Percentiles rank a stretch among this genome's conserved stretches.
phyloP scores from a whole-genome alignment of 2,888 invertebrate genomes.

The Dasysyrphus tricinctus region DNA sequence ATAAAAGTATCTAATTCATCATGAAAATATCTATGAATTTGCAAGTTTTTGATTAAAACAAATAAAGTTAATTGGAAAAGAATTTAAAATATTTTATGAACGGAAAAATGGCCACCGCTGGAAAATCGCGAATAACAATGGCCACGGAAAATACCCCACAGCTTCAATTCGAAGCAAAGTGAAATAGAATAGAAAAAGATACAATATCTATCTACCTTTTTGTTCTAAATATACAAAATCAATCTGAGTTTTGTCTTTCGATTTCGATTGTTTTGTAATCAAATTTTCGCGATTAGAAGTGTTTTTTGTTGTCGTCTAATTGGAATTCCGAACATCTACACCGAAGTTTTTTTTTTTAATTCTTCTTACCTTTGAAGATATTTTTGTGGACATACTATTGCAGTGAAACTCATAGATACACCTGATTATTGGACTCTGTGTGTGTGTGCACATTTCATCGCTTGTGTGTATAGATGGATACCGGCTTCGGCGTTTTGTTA shows the following conservation, averaged over 20 bases:
- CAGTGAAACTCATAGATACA: conserved; percentile 45
- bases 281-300: conserved; percentile 56
- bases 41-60: not conserved
- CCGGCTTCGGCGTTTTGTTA: conserved; percentile 66
- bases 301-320: conserved; percentile 57
- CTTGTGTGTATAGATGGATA: conserved; percentile 50
- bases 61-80: not conserved
- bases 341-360: conserved; percentile 28
- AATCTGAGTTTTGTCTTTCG: conserved; percentile 14
- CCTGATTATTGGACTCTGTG: conserved; percentile 40
- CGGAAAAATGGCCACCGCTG: conserved; percentile 24
- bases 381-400: conserved; percentile 29
- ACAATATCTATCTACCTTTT: conserved; percentile 7
- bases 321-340: conserved; percentile 62
- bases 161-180: conserved; percentile 35
- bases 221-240: conserved; percentile 41
- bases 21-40: conserved; percentile 38
- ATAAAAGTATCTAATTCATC: conserved; percentile 47
- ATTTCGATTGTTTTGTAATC: conserved; percentile 35
- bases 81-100: not conserved
- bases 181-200: conserved; percentile 32
- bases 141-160: conserved; percentile 44
- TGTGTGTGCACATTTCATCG: not conserved
- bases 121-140: conserved; percentile 55
- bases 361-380: conserved; percentile 32